Base-by-base conservation (phyloP, 2,888 invertebrate genomes). In the Pecten maximus region DNA sequence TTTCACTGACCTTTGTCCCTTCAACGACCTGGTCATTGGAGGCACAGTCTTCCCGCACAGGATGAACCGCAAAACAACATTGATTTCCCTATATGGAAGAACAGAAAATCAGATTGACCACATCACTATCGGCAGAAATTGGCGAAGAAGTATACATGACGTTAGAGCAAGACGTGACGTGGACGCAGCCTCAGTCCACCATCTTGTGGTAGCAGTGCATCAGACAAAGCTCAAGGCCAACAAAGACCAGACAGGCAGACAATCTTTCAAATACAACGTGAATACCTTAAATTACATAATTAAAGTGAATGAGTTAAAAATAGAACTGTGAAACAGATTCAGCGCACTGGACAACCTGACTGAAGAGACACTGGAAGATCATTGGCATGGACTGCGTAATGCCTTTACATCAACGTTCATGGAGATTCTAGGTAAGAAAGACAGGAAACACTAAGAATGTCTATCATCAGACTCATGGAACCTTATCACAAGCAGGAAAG, bases 71-170 rank as follows among this genome's bases (percentile, higher is more conserved):
- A 93, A 91, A 88, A 40, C 89, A 44, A 92, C 92, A 88, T 92
- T 92, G 91, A 88, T 39, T 40, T 93, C 91, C 12, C 91, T 92
- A 44, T 89, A 92, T 90, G 87, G 88, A 4, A 87, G 48, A 40
- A 91, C 90, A 3, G 90, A 87, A 44, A 92, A 93, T 44, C 92
- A 93, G 89, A 93, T 92, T 39, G 91, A 91, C 48, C 91, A 93
- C 50, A 48, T 92, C 40, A 44, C 86, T 0, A 91, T 92, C 40
- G 40, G 19, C 40, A 2, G 87, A 60, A 90, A 88, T 39, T 90
- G 60, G 28, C 60, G 88, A 88, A 50, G 39, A 28, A 88, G 88
- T 28, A 28, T 90, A 35, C 88, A 50, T 4, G 88, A 90, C 19
- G 40, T 60, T 39, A 88, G 90, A 40, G 40, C 50, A 40, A 90